Base-by-base conservation (phyloP, 2,797 vertebrate genomes). In the Dendrocincla tyrannina region DNA sequence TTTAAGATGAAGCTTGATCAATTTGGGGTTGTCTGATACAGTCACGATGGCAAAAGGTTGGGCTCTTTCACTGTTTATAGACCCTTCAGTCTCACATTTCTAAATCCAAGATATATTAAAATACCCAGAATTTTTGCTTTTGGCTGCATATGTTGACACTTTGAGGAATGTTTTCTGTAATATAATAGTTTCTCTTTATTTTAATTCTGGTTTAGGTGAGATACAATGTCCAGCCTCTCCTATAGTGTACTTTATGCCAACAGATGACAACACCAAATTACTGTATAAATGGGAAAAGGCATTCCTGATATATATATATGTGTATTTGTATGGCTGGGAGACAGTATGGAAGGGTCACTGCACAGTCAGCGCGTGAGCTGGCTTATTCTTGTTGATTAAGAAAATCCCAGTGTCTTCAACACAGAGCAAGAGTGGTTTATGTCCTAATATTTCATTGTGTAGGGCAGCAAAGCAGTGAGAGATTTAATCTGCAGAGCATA, bases 301-400 rank as follows among this genome's bases (percentile, higher is more conserved):
- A 52, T 89, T 96, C 64, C 81, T 77, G 60, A 81, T 93, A 90
- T 88, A 88, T 88, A 72, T 46, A 58, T 89, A 44, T 78, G 46
- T 77, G 23, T 78, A 35, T 90, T 53, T 85, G 18, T 75, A 10
- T 88, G 91, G 41, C 95, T 92, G 76, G 82, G 75, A 93, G 88
- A 55, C 55, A 22, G 96, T 96, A 88, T 52, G 84, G n/a, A 94
- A 53, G 82, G 93, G 82, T 96, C 82, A 89, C 63, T 89, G 94
- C 92, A 92, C 78, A 95, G 88, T 73, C 91, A 94, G 52, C 82
- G 66, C 2, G 4, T 87, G 82, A 94, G 69, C 74, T 95, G 85
- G 66, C 80, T 94, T 95, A 56, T 87, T 16, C 67, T 85, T 93
- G 77, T 94, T 92, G 78, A 91, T 64, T 88, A 85, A 72, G 55